Evolutionary conservation across 2,888 invertebrate species (phyloP), one percentile per base, ranked within the genome.

Genomic region (Priocnemis perturbator): DNA sequence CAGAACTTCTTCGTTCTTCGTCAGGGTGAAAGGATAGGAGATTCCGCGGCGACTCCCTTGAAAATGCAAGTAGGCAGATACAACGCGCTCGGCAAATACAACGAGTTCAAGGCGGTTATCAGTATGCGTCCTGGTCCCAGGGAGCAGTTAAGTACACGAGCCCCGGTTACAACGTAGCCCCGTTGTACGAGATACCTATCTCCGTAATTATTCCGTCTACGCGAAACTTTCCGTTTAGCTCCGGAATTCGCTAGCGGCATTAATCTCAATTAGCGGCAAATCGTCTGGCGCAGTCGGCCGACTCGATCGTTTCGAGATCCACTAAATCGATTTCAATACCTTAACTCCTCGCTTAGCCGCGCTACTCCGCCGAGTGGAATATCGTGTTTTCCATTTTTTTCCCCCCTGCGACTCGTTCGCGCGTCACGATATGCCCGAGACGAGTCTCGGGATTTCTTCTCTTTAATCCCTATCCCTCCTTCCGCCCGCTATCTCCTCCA

Each of bases 161-260:
- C 37, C 55, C 45, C 50, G 52, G 55, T 50, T 67, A 73, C 71
- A 66, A 66, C 60, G 52, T 50, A 56, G 67, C 62, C 26, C 67
- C 70, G 67, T 74, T 74, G 74, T 71, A 70, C 30, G 67, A 73
- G 83, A 83, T 81, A 69, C 60, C 68, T 77, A 81, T 83, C 84
- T 76, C 9, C 72, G 77, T 80, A 81, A 83, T 82, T 83, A 83
- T 83, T 80, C 78, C 81, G 79, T 81, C 78, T 70, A 73, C 72
- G 67, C 65, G 74, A 76, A 78, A 78, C 74, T 76, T 74, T 69
- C 64, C 76, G 72, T 71, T 74, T 74, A 61, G 71, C 69, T 68
- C 60, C 75, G 64, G 76, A 73, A 83, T 82, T 78, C 74, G 48
- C 64, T 37, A 64, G 56, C 64, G 69, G 65, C 74, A 81, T 84